Conservation (phyloP, 2,888 invertebrate genomes). For the Limnephilus marmoratus region DNA sequence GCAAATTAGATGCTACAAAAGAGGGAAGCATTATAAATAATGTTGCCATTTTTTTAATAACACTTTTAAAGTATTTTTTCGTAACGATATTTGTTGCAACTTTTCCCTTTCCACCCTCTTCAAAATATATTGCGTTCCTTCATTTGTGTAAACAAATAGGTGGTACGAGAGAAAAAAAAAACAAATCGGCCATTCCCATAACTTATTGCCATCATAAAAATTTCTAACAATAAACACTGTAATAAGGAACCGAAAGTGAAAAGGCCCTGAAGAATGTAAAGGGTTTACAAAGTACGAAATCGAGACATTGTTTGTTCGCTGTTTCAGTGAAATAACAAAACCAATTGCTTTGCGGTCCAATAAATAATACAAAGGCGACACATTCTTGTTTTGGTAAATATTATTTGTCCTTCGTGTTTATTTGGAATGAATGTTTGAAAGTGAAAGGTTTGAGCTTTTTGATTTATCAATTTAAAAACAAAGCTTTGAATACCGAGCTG, state of each 20-base stretch:
- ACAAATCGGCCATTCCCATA: neutral
- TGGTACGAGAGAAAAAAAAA: neutral
- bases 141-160: neutral
- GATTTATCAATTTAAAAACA: neutral
- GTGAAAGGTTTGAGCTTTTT: conserved; percentile 25
- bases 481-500: neutral
- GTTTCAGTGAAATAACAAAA: conserved; percentile 32
- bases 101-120: neutral
- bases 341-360: conserved; percentile 10
- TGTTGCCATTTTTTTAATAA: neutral
- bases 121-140: neutral
- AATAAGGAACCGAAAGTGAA: conserved; percentile 41
- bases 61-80: neutral
- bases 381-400: conserved; percentile 26
- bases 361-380: conserved; percentile 31
- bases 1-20: neutral
- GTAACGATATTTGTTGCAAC: neutral
- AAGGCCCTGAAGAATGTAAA: conserved; percentile 7
- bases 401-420: conserved; percentile 31
- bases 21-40: neutral
- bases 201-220: neutral
- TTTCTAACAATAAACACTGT: conserved; percentile 28
- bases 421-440: conserved; percentile 11
- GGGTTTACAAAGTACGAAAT: conserved; percentile 17
- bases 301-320: conserved; percentile 23